Conservation (phyloP, 2,797 vertebrate genomes). For the Parauchenoglanis ngamensis region DNA sequence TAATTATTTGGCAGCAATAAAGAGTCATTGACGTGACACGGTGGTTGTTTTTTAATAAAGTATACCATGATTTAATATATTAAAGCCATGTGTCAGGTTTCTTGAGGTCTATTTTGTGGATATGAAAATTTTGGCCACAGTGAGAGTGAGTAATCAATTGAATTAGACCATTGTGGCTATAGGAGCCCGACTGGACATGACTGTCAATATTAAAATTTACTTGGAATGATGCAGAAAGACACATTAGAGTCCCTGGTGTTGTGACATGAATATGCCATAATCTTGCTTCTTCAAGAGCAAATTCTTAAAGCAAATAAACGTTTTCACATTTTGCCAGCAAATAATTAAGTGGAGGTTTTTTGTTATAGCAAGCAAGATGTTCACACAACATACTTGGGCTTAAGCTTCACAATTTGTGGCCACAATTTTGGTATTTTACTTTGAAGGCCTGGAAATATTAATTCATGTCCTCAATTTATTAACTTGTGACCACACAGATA, state of each 20-base stretch:
- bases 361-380: neutral
- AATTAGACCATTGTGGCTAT: too few relatives aligned
- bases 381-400: neutral
- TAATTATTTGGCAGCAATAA: too few relatives aligned
- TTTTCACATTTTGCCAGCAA: neutral
- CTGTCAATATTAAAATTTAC: neutral
- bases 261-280: too few relatives aligned
- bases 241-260: neutral
- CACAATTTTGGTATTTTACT: neutral
- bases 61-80: too few relatives aligned
- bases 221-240: neutral
- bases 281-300: too few relatives aligned
- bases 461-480: neutral
- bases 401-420: neutral
- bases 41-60: too few relatives aligned
- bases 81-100: too few relatives aligned
- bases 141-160: too few relatives aligned
- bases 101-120: too few relatives aligned
- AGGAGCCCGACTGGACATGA: neutral
- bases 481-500: neutral
- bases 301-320: neutral
- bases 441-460: neutral
- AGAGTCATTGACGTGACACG: too few relatives aligned
- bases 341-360: neutral
- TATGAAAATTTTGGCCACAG: too few relatives aligned